Evolutionary conservation across 1,140 invertebrate genomes (phyloP), one percentile per base, ranked within the genome.

Genomic region (Lasaia peninsularis): DNA sequence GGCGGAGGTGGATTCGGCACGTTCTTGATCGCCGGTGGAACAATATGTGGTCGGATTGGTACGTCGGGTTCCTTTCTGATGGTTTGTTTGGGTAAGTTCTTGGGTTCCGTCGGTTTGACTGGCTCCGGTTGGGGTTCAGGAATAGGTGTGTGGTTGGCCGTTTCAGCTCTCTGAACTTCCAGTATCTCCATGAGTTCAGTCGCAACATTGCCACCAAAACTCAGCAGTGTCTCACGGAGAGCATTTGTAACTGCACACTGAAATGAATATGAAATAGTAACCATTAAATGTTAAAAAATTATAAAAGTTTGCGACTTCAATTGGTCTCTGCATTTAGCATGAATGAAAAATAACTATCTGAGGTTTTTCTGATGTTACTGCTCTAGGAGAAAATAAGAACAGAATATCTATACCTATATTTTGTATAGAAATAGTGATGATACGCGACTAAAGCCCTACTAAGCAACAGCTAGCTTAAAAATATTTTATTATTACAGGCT

Each of bases 231-330:
- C 56, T 90, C 86, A 2, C 80, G 75, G 0, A 90, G 67, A 0
- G 86, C 88, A 53, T 90, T 90, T 7, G 88, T 90, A 9, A 90
- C 79, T 5, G 88, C 86, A 56, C 78, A 79, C 88, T 90, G 71
- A 35, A 78, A 50, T 11, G 14, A 52, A 40, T 34, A 44, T 32
- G 31, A 50, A 20, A 33, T 28, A 28, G 35, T 10, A 28, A 28
- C 24, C 24, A 28, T 28, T 6, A 28, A 2, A 28, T 7, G 8
- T 7, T 28, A 3, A 24, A 6, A 6, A 0, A 28, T 7, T 28
- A 28, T 28, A 28, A 28, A 6, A 28, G n/a, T n/a, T n/a, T n/a
- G n/a, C n/a, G n/a, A n/a, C n/a, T n/a, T n/a, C n/a, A n/a, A n/a
- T n/a, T n/a, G n/a, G n/a, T n/a, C n/a, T n/a, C n/a, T n/a, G n/a